Evolutionary conservation across 2,797 vertebrate genomes (phyloP).

Genomic region (Adelosebastes latens): DNA sequence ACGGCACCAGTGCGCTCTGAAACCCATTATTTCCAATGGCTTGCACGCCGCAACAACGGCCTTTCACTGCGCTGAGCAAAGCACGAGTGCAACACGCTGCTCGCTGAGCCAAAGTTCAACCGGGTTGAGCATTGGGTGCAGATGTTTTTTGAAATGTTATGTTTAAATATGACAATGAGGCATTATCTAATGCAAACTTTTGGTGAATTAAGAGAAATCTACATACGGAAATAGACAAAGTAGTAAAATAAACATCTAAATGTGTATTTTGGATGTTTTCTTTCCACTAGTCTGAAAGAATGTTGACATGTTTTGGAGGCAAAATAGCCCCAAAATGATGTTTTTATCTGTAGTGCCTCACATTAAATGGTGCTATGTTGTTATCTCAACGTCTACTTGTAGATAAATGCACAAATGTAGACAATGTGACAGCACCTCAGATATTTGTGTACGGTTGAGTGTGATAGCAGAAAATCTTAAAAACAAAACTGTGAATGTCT

Average conservation of each 20-base stretch:
- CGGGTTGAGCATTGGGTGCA: no score
- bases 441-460: not conserved
- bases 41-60: no score
- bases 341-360: not conserved
- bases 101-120: accelerated
- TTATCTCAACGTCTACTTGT: not conserved
- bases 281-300: not conserved
- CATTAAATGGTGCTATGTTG: not conserved
- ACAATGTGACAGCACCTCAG: not conserved
- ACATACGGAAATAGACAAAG: not conserved
- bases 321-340: not conserved
- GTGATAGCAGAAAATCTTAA: not conserved
- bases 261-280: not conserved
- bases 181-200: not conserved
- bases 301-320: not conserved
- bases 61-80: no score
- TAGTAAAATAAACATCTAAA: not conserved
- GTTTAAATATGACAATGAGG: not conserved
- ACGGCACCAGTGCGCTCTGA: no score
- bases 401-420: not conserved
- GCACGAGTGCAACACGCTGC: no score
- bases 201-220: not conserved
- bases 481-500: no score
- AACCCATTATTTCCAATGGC: no score
- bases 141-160: not conserved